These are phyloP conservation scores for Prosapia bicincta DNA, from an alignment of 2,888 invertebrate species.

Conservation along the genomic window DNA sequence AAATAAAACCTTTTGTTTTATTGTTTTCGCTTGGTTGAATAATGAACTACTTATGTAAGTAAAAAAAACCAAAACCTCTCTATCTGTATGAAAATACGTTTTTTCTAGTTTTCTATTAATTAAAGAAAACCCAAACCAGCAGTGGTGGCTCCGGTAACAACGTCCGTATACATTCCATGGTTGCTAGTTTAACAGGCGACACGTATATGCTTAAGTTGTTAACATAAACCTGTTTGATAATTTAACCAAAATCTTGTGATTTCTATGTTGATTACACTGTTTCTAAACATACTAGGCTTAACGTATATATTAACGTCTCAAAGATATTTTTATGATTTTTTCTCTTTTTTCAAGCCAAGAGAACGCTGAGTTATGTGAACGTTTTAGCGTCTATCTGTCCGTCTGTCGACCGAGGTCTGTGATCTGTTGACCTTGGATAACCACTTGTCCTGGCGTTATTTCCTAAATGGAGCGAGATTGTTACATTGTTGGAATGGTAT, in stretches of 20 bases:
- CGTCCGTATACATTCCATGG: neutral
- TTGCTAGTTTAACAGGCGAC: neutral
- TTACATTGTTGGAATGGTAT: neutral
- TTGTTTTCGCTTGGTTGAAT: too few relatives aligned
- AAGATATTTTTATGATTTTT: neutral
- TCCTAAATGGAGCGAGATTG: neutral
- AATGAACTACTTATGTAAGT: too few relatives aligned
- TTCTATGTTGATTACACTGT: neutral
- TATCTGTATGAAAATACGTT: too few relatives aligned
- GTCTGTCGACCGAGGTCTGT: neutral
- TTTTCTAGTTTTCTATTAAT: neutral
- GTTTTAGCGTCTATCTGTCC: neutral
- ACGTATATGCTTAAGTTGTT: neutral
- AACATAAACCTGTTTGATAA: neutral
- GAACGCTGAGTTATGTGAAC: neutral
- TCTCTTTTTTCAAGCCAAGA: neutral
- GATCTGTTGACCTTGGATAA: neutral
- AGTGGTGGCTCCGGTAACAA: neutral
- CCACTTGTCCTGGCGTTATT: neutral
- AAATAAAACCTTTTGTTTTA: too few relatives aligned
- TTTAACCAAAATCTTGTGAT: neutral
- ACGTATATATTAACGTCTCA: neutral
- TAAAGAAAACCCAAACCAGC: neutral
- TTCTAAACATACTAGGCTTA: neutral
- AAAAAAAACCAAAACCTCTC: too few relatives aligned